Evolutionary conservation across 1,140 invertebrate genomes (phyloP).

Genomic region (Anthonomus grandis): DNA sequence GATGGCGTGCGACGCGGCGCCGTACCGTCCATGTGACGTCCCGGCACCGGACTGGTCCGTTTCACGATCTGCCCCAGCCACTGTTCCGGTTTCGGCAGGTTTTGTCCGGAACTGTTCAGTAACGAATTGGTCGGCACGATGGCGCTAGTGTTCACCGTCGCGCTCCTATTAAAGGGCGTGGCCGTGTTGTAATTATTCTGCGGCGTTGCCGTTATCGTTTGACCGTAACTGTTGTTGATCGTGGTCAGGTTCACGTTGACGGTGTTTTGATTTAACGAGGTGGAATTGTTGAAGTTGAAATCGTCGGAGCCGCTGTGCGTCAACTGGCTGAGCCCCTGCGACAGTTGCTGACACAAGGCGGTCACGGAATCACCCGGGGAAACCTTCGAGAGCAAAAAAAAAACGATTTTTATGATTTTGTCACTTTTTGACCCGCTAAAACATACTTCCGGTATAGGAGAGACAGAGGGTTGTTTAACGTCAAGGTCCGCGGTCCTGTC

Average conservation of each 20-base stretch:
- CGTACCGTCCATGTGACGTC: slow-evolving; percentile 46
- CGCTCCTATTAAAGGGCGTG: slow-evolving; percentile 42
- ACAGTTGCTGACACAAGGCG: slow-evolving; percentile 84
- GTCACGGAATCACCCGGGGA: slow-evolving; percentile 78
- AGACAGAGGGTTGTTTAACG: too few relatives aligned
- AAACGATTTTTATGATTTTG: neutral
- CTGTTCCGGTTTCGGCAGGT: slow-evolving; percentile 70
- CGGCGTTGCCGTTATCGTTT: slow-evolving; percentile 33
- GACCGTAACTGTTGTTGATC: slow-evolving; percentile 43
- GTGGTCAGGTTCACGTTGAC: slow-evolving; percentile 42
- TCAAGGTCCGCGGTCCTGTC: too few relatives aligned
- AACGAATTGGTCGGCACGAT: slow-evolving; percentile 21
- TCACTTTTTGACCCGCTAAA: too few relatives aligned
- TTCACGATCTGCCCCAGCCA: slow-evolving; percentile 72
- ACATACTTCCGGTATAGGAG: slow-evolving; percentile 60
- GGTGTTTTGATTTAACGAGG: slow-evolving; percentile 56
- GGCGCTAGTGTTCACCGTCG: slow-evolving; percentile 14
- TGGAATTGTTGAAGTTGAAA: slow-evolving; percentile 55
- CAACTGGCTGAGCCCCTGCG: slow-evolving; percentile 75
- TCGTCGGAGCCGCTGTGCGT: slow-evolving; percentile 67
- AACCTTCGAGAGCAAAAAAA: slow-evolving; percentile 52
- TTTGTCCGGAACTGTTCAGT: slow-evolving; percentile 37
- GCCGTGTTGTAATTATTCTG: slow-evolving; percentile 40
- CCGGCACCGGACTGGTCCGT: slow-evolving; percentile 48
- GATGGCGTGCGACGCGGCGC: slow-evolving; percentile 52